phyloP scores from a whole-genome alignment of 2,888 invertebrate species.

The Scaptomyza caliginosa region DNA sequence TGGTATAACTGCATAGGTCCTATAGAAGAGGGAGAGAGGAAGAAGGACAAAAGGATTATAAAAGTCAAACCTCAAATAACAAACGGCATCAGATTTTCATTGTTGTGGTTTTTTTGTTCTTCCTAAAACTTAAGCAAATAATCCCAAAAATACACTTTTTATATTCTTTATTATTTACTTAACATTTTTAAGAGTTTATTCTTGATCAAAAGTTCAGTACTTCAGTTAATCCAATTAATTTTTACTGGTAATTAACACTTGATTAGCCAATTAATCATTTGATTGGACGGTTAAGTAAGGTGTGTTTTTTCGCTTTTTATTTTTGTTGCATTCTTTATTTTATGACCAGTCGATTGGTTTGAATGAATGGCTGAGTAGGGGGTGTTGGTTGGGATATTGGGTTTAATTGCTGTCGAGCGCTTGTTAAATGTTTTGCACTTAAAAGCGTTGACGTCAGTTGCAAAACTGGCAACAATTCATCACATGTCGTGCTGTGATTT shows the following conservation, averaged over 20 bases:
- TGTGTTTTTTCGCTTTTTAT: not conserved
- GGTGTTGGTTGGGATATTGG: slow-evolving; percentile 20
- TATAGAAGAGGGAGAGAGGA: too few relatives aligned
- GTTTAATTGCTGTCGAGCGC: slow-evolving; percentile 50
- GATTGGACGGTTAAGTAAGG: slow-evolving; percentile 2
- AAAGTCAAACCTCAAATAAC: not conserved
- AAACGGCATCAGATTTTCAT: not conserved
- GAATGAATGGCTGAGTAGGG: not conserved
- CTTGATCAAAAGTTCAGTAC: too few relatives aligned
- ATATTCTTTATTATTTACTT: too few relatives aligned
- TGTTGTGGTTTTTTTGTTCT: too few relatives aligned
- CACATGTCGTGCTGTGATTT: slow-evolving; percentile 71
- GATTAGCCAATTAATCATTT: slow-evolving; percentile 12
- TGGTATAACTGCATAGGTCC: slow-evolving; percentile 16
- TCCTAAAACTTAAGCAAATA: not conserved
- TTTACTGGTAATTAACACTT: not conserved
- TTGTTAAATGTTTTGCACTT: slow-evolving; percentile 64
- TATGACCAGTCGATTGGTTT: slow-evolving; percentile 22
- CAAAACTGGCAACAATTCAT: slow-evolving; percentile 71
- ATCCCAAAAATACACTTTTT: too few relatives aligned
- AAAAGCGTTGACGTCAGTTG: slow-evolving; percentile 46
- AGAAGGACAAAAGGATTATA: too few relatives aligned
- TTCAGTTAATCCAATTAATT: not conserved
- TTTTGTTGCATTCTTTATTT: not conserved
- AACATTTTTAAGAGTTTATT: too few relatives aligned